Percentiles rank a stretch among this genome's conserved stretches.
These are phyloP conservation scores for Paracentrotus lividus DNA, from an alignment of 53 echinoderm and acorn worm species.

Conservation along the genomic window DNA sequence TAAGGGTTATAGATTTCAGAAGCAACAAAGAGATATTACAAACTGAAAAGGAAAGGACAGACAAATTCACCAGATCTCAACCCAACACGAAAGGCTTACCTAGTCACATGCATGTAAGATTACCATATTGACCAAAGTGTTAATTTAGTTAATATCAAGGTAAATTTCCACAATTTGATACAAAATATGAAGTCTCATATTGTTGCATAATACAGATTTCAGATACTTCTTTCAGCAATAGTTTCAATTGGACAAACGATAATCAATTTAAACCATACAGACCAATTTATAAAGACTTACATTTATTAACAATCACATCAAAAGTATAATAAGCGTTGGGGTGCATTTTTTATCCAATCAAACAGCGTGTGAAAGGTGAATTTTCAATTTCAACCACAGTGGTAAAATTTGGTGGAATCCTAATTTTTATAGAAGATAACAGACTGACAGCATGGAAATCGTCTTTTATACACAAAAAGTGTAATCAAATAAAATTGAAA, in stretches of 20 bases:
- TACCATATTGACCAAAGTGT: background rate
- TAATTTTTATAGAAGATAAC: background rate
- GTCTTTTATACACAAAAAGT: too few relatives aligned
- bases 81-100: background rate
- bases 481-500: too few relatives aligned
- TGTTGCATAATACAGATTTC: background rate
- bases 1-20: background rate
- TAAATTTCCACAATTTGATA: background rate
- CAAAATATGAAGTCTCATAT: background rate
- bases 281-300: background rate
- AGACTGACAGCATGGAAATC: too few relatives aligned
- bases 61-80: background rate
- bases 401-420: background rate
- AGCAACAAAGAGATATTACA: background rate
- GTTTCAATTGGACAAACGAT: background rate
- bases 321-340: background rate
- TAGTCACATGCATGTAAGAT: background rate
- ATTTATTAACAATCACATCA: slow-evolving; percentile 10
- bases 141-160: background rate
- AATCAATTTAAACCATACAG: background rate
- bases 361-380: background rate
- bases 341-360: background rate
- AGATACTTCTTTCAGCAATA: background rate
- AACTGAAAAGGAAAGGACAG: background rate
- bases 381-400: background rate